Base-by-base conservation (phyloP, 53 echinoderm and acorn worm species). In the Echinometra lucunter region DNA sequence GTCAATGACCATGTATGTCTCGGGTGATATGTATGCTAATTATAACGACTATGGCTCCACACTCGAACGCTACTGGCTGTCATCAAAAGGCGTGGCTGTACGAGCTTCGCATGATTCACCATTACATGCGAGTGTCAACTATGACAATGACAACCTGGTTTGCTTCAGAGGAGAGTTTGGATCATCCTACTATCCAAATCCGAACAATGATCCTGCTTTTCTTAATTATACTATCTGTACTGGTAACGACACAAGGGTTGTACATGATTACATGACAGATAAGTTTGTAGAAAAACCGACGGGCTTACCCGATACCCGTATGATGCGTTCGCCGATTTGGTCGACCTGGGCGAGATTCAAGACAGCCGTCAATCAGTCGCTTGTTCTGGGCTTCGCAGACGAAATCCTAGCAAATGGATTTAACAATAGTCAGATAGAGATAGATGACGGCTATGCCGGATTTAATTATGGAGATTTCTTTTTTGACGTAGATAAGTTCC, bases 21-120 rank as follows among this genome's bases (percentile, higher is more conserved):
- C 98, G 1, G 96, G 95, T 27, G 98, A 98, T 74, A 95, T 98
- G 95, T 96, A 95, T 60, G 91, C 91, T 30, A 94, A 96, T 40
- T 55, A 74, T 45, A 88, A 70, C 37, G 95, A 94, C 74, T 97
- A 96, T 81, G 98, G 98, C 9, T 98, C 98, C 15, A 94, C 97
- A 25, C 75, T 98, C 74, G 98, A 98, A 80, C 95, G 96, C n/a
- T 98, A 98, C 42, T 98, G 98, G 98, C 81, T 98, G 60, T 96
- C 97, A 40, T 98, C 97, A 6, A 72, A 66, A 27, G 98, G 98
- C 17, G 96, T 97, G 0, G 98, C 96, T 11, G 95, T 98, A n/a
- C 94, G 95, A 1, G 97, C 95, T 2, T 95, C 94, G 37, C 94
- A 96, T 66, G 88, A 94, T 67, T 94, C 96, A 4, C 98, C 98